Evolutionary conservation across 2,113 vertebrate species (phyloP), one percentile per base, ranked within the genome.

Genomic region (Numida meleagris): DNA sequence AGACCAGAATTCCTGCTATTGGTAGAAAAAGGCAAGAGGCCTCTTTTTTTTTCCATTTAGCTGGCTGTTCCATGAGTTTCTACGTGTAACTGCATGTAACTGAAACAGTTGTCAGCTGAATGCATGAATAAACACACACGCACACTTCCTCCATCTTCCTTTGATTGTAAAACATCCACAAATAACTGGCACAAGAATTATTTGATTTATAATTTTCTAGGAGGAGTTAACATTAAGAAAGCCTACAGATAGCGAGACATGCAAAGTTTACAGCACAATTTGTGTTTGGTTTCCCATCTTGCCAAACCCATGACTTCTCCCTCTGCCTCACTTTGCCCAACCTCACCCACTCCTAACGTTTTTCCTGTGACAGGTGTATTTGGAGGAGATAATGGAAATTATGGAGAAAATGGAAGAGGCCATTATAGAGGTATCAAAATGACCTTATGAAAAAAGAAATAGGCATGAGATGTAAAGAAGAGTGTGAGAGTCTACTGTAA

Each of bases 371-470:
- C 46, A 92, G 53, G 2, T 16, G 2, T 12, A 5, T 51, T 71
- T 88, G 23, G 73, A 50, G 48, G 6, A 85, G 6, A 25, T 83
- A 31, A 24, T 21, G 6, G 87, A 23, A 31, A 58, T 19, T 9
- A 4, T 86, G 46, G 55, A 92, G 85, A 81, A 93, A 73, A 82
- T 5, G 27, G 48, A 36, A 7, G n/a, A 68, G 24, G 62, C 72
- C 14, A 48, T 93, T 43, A 4, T 19, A 33, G 74, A 96, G 96
- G 90, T 96, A 97, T 14, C 5, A 15, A 48, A 68, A 79, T 36
- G 6, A 7, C 40, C n/a, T 62, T 85, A 5, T 66, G 63, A 90
- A 84, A 36, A 61, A 84, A 86, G 14, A 67, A 80, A 62, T 40
- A 63, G 23, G 17, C 23, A 58, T 46, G 19, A 63, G 23, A 33